Evolutionary conservation across 2,113 vertebrate genomes (phyloP), one percentile per base, ranked within the genome.

Genomic region (Fregetta grallaria): DNA sequence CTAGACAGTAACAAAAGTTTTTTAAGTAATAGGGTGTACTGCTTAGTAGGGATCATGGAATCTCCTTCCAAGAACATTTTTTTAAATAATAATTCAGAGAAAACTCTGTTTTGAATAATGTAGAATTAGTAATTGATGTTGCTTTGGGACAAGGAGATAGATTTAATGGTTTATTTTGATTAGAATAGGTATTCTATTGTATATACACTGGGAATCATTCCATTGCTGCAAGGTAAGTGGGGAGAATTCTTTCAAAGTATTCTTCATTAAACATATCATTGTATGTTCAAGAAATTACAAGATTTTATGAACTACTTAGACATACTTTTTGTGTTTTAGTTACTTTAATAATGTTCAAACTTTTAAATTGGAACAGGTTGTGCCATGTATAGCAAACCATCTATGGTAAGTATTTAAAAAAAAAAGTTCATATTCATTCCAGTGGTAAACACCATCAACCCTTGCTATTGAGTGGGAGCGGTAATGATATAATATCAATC

Each of bases 111-210:
- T 85, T 92, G 53, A 85, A 75, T 88, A 68, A 53, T 30, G 34
- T 34, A 34, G 66, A 88, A 82, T 79, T 86, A 82, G 80, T 82
- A 94, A 88, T 26, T 86, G 36, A 72, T 90, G 6, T 34, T 72
- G 26, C 44, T 82, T 52, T 79, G 88, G 90, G 82, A 90, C 27
- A 44, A 15, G 15, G 29, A 91, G 59, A 42, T 42, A 68, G 49
- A 82, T 92, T 88, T 82, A 95, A 94, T 88, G 49, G 55, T 21
- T 86, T 92, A 30, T 82, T 96, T 94, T 92, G 38, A 92, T 94
- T 92, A 72, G 44, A 95, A 38, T 36, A 83, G 59, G 9, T 75
- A 78, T 85, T 92, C 26, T 75, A 47, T 82, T 77, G 17, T 44
- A 23, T 50, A 50, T 59, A 90, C 30, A 9, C 26, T 9, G 6